phyloP scores from a whole-genome alignment of 1,140 invertebrate genomes.

The Papilio dardanus region DNA sequence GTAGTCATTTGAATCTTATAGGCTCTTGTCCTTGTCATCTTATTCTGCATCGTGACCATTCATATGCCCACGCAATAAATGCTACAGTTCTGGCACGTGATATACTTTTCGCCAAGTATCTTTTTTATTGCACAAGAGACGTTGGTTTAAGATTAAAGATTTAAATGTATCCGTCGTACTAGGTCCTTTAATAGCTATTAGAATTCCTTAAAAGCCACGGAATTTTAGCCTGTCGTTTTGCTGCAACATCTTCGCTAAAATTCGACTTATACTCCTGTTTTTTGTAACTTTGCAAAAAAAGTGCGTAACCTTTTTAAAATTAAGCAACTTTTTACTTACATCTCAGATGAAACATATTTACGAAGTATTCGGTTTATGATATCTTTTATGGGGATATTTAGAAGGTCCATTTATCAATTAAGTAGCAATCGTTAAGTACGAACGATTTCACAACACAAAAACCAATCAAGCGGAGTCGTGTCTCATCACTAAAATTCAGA shows the following conservation, averaged over 20 bases:
- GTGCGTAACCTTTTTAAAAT: no score
- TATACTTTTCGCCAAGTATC: slow-evolving; percentile 42
- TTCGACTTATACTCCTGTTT: no score
- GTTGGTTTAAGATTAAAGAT: background rate
- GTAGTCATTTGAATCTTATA: slow-evolving; percentile 30
- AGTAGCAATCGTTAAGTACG: background rate
- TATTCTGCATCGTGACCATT: slow-evolving; percentile 49
- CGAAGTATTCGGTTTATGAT: no score
- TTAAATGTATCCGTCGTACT: no score
- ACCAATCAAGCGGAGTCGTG: slow-evolving; percentile 28
- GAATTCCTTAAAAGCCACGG: no score
- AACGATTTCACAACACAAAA: slow-evolving; percentile 17
- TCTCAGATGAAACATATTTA: no score
- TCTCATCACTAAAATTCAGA: slow-evolving; percentile 27
- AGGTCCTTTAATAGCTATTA: no score
- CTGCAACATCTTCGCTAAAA: no score
- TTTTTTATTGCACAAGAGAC: background rate
- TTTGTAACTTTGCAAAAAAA: no score
- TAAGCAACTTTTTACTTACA: no score
- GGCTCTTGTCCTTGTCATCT: slow-evolving; percentile 45
- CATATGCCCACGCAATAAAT: slow-evolving; percentile 44
- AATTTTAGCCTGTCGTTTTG: no score
- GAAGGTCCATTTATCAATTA: slow-evolving; percentile 5
- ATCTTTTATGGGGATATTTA: background rate
- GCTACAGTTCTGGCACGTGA: no score